Base-by-base conservation (phyloP, 2,888 invertebrate species). In the Plebejus anna region DNA sequence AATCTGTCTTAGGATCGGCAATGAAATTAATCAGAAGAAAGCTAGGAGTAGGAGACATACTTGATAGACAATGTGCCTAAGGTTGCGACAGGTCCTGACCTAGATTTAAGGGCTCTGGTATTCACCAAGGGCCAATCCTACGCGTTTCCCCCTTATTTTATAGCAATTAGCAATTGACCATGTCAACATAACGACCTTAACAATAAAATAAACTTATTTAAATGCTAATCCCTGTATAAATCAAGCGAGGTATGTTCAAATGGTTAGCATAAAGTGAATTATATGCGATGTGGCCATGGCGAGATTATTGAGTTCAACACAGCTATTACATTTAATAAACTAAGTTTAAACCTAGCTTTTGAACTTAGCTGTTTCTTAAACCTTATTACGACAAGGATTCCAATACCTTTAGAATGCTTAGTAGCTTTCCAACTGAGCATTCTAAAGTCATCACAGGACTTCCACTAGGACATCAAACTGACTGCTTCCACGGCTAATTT, bases 151-250 rank as follows among this genome's bases (percentile, higher is more conserved):
- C 4, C 16, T 13, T 55, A 55, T 55, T 55, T 55, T 16, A 55
- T 55, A 55, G 16, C 55, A 55, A 55, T 55, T 16, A 55, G 55
- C 55, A 55, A 55, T 16, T 16, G 55, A 55, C 55, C 55, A 55
- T 55, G 16, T 16, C 55, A 55, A 55, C 55, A 55, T 16, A 55
- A 55, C 16, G 55, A 55, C 55, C 55, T 66, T 28, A 66, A 66
- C 32, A 66, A 32, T 32, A 66, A 66, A 66, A 28, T 66, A 32
- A 66, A 32, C 66, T 66, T 66, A 66, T 66, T 66, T 32, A 66
- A 66, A 66, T 32, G 66, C 66, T 66, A 66, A 66, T 66, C 66
- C 66, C 66, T 32, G 32, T 7, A 11, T n/a, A 32, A 66, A 11
- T 22, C 7, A 66, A 66, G 66, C 13, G 28, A 9, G 66, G 66